Conservation (phyloP, 92 coral and sea anemone species). For the Phenganax marumi region DNA sequence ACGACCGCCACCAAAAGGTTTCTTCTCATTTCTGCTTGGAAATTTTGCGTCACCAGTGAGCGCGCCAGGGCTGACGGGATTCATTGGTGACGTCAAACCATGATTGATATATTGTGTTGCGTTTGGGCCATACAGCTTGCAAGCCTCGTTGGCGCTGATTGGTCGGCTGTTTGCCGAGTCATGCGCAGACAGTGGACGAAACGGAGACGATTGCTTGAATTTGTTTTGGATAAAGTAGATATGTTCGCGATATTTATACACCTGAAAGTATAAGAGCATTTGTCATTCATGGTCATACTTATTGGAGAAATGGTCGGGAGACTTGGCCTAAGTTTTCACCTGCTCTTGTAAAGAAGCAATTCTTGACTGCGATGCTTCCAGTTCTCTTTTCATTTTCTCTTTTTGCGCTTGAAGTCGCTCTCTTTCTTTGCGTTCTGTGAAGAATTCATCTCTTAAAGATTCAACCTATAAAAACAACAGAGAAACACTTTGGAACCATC, state of each 20-base stretch:
- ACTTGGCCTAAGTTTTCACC: constrained; percentile 44
- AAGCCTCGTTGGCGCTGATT: constrained; percentile 59
- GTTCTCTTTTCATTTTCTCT: constrained; percentile 88
- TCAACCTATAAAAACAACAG: constrained; percentile 59
- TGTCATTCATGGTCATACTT: too few relatives aligned
- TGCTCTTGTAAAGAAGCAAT: constrained; percentile 94
- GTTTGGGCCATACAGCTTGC: constrained; percentile 81
- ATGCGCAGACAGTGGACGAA: constrained; percentile 65
- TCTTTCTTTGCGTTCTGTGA: constrained; percentile 90
- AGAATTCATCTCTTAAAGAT: constrained; percentile 74
- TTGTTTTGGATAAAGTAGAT: constrained; percentile 90
- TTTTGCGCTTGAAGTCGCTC: constrained; percentile 82
- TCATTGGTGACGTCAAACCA: constrained; percentile 41
- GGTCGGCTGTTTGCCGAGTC: constrained; percentile 55
- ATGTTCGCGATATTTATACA: constrained; percentile 96
- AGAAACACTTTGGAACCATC: background rate
- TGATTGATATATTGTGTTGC: constrained; percentile 97
- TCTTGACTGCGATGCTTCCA: constrained; percentile 84
- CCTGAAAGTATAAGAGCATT: constrained; percentile 50
- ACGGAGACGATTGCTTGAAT: constrained; percentile 65
- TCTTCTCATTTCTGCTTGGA: constrained; percentile 15
- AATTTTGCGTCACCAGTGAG: constrained; percentile 19
- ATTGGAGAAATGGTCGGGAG: background rate
- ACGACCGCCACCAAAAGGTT: constrained; percentile 10
- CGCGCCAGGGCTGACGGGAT: constrained; percentile 29